These are phyloP conservation scores for zebrafish (Danio rerio) DNA, from an alignment of 2,113 vertebrate genomes.

Conservation along the genomic window GRCz12tu NC_133191.1:35052001-35052500, in stretches of 20 bases:
- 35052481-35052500: conserved; percentile 76
- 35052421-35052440: conserved; percentile 64
- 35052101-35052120: conserved; percentile 69
- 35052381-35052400: conserved; percentile 77
- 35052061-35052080: conserved; percentile 92
- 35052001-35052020: conserved; percentile 75
- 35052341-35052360: conserved; percentile 63
- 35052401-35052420: conserved; percentile 66
- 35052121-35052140: conserved; percentile 67
- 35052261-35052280: conserved; percentile 68
- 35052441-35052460: conserved; percentile 60
- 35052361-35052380: conserved; percentile 60
- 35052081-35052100: conserved; percentile 85
- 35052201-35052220: conserved; percentile 70
- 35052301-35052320: conserved; percentile 72
- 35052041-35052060: conserved; percentile 83
- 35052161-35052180: conserved; percentile 77
- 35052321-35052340: conserved; percentile 66
- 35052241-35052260: conserved; percentile 71
- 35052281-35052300: conserved; percentile 72
- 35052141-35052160: conserved; percentile 70
- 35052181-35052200: conserved; percentile 69
- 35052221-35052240: conserved; percentile 77
- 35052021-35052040: conserved; percentile 79
- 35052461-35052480: conserved; percentile 69